Conservation (phyloP, 2,797 vertebrate genomes). For the Iguana delicatissima region DNA sequence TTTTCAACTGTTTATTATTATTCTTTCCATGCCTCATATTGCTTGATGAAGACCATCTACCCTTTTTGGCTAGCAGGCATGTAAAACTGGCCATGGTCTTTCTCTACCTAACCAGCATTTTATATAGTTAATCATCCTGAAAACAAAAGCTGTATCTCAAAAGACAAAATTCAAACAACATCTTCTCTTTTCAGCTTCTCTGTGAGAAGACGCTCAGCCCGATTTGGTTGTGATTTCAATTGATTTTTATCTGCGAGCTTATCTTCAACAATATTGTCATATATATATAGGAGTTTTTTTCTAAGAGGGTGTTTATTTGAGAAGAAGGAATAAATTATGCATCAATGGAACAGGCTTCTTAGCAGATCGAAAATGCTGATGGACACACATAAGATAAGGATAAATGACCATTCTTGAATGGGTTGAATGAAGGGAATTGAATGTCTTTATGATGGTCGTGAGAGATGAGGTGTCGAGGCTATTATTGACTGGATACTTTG, state of each 20-base stretch:
- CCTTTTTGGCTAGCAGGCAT: background rate
- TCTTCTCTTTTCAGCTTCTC: background rate
- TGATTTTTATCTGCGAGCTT: background rate
- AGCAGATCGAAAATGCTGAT: constrained; percentile 35
- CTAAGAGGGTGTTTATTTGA: background rate
- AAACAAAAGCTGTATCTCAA: background rate
- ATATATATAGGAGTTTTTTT: background rate
- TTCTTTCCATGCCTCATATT: no score
- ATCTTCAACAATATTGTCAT: background rate
- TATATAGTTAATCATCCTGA: background rate
- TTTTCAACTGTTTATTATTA: no score
- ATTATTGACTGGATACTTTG: background rate
- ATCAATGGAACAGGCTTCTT: constrained; percentile 2
- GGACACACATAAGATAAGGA: constrained; percentile 10
- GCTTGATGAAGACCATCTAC: no score
- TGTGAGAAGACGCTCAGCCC: background rate
- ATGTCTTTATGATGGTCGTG: background rate
- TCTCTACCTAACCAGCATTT: background rate
- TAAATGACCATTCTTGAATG: constrained; percentile 23
- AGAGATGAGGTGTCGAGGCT: background rate
- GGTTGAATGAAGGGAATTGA: constrained; percentile 20
- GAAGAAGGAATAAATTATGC: background rate
- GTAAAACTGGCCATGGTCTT: background rate
- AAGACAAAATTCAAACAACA: background rate
- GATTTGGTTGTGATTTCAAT: background rate